These are phyloP conservation scores for Caretta caretta DNA, from an alignment of 2,113 vertebrate genomes.

Conservation along the genomic window DNA sequence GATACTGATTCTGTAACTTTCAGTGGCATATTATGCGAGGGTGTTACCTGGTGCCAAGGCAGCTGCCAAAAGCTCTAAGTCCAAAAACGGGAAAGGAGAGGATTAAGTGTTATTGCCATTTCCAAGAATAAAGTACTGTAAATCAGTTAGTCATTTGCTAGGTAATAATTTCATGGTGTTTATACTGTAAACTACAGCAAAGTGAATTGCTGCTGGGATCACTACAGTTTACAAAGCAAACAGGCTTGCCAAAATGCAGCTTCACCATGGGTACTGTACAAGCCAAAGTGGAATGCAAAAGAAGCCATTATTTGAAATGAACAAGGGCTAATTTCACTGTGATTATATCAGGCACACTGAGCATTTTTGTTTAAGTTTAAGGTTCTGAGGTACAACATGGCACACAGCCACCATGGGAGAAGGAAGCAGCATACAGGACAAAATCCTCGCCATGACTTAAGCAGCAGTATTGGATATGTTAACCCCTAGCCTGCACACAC, in stretches of 20 bases:
- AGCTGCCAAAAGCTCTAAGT: slow-evolving; percentile 40
- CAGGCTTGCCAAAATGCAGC: slow-evolving; percentile 46
- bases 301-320: slow-evolving; percentile 49
- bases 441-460: slow-evolving; percentile 46
- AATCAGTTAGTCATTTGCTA: slow-evolving; percentile 49
- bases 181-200: slow-evolving; percentile 52
- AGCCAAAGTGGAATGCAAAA: slow-evolving; percentile 46
- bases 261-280: slow-evolving; percentile 27
- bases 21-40: slow-evolving; percentile 29
- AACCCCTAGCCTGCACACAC: neutral
- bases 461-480: neutral
- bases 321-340: slow-evolving; percentile 37
- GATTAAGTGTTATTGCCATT: slow-evolving; percentile 45
- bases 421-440: slow-evolving; percentile 26
- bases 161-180: slow-evolving; percentile 67
- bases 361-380: slow-evolving; percentile 51
- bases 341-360: slow-evolving; percentile 53
- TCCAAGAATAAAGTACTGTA: slow-evolving; percentile 66
- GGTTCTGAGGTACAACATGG: slow-evolving; percentile 43
- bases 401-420: slow-evolving; percentile 30
- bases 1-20: slow-evolving; percentile 44
- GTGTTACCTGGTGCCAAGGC: slow-evolving; percentile 35
- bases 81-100: slow-evolving; percentile 56
- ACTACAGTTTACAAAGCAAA: slow-evolving; percentile 46
- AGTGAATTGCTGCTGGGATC: slow-evolving; percentile 48